Percentiles rank a stretch among this genome's conserved stretches.
Evolutionary conservation across 2,113 vertebrate genomes (phyloP).

Genomic region (Catharus minimus): DNA sequence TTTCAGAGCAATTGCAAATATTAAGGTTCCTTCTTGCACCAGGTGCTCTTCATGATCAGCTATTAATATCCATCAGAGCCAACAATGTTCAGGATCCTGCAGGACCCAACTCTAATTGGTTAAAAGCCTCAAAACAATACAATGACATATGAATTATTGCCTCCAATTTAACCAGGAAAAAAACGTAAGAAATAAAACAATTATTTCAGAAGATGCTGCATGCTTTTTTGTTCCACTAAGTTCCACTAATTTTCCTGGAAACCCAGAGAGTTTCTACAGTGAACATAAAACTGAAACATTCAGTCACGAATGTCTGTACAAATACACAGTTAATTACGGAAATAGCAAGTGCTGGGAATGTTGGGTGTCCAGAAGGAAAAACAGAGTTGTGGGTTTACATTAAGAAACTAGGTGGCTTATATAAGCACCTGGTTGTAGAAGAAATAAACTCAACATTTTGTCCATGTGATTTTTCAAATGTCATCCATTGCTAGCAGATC

Average conservation of each 20-base stretch:
- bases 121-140: not conserved
- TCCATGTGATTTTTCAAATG: not conserved
- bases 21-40: not conserved
- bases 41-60: not conserved
- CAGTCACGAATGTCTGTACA: not conserved
- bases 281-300: not conserved
- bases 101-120: not conserved
- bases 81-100: accelerated
- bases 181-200: not conserved
- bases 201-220: not conserved
- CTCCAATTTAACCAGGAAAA: not conserved
- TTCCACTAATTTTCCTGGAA: not conserved
- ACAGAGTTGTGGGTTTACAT: not conserved
- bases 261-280: not conserved
- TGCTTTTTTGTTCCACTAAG: not conserved
- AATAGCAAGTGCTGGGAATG: not conserved
- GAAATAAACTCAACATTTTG: not conserved
- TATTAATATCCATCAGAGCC: not conserved
- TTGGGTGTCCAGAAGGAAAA: not conserved
- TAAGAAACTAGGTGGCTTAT: not conserved
- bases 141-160: not conserved
- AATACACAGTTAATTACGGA: not conserved
- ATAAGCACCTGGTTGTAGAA: not conserved
- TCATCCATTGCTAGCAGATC: not conserved
- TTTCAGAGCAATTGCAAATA: not conserved